Base-by-base conservation (phyloP, 2,888 invertebrate species). In the Myopa testacea region DNA sequence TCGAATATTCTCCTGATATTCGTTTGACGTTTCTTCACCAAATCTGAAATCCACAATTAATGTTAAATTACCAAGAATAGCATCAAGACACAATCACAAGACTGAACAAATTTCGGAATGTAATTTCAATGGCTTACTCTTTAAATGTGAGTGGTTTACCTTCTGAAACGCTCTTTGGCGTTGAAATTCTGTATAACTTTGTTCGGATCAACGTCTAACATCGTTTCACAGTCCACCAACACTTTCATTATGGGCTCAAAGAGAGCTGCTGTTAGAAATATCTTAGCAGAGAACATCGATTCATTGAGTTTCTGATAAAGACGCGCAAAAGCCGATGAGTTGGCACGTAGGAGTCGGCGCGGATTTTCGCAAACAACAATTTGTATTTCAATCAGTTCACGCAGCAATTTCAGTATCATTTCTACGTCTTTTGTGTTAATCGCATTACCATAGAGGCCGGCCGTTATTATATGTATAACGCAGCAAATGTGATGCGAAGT, bases 201-300 rank as follows among this genome's bases (percentile, higher is more conserved):
- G 81, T 95, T 94, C 0, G 97, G 96, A 89, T 98, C 98, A 55
- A 97, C 93, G 87, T 98, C 98, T 74, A 98, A 91, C 89, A 95
- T 96, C 89, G 94, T 94, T 86, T 98, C 97, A 85, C 96, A 96
- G 83, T 96, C 96, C 88, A 95, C 95, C 60, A 99, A 91, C 67
- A 98, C 92, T 75, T 94, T 93, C 93, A 98, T 95, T 72, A 99
- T 94, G 0, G 99, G 98, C 67, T 94, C 94, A 88, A 97, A 95
- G 14, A 99, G 91, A 0, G 98, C 96, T 1, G 98, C 96, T 4
- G 97, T 95, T 37, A 99, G 92, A 90, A 98, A 99, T 84, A 98
- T 93, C 83, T 97, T 95, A 0, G 98, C 96, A 0, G 97, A 95
- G 83, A 96, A 94, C 83, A 98, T 92, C 0, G 95, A 95, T 85